Conservation (phyloP, 2,113 vertebrate species). For the Ceyx margarethae region DNA sequence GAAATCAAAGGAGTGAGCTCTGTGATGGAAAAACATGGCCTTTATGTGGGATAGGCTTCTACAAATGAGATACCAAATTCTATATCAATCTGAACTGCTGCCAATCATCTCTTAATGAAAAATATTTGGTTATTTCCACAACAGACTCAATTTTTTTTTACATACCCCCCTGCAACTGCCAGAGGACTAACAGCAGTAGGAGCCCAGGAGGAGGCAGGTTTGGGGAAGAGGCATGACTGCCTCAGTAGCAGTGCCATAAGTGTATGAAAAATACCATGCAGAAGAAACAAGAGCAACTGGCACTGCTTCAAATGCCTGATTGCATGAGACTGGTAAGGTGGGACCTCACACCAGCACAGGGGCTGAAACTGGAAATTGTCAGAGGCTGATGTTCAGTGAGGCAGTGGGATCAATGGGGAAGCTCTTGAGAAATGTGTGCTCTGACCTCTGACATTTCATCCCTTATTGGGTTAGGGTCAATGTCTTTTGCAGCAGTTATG, state of each 20-base stretch:
- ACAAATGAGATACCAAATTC: neutral
- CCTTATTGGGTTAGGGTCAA: neutral
- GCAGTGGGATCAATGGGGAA: neutral
- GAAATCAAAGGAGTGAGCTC: neutral
- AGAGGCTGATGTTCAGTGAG: neutral
- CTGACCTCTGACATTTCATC: neutral
- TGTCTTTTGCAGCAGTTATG: neutral
- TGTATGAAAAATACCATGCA: neutral
- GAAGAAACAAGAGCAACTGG: neutral
- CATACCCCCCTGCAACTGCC: no score
- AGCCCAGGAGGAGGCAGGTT: neutral
- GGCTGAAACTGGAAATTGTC: neutral
- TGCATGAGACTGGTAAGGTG: fast-evolving
- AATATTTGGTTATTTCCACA: neutral
- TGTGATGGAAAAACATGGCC: neutral
- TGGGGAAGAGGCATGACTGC: neutral
- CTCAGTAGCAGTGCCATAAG: neutral
- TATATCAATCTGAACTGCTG: neutral
- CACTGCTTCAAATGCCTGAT: neutral
- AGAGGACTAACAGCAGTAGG: neutral
- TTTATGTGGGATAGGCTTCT: neutral
- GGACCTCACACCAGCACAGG: neutral
- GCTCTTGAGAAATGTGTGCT: neutral
- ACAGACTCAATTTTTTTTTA: neutral
- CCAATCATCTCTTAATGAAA: neutral